phyloP scores from a whole-genome alignment of 2,113 vertebrate species.

The Corvus hawaiiensis region DNA sequence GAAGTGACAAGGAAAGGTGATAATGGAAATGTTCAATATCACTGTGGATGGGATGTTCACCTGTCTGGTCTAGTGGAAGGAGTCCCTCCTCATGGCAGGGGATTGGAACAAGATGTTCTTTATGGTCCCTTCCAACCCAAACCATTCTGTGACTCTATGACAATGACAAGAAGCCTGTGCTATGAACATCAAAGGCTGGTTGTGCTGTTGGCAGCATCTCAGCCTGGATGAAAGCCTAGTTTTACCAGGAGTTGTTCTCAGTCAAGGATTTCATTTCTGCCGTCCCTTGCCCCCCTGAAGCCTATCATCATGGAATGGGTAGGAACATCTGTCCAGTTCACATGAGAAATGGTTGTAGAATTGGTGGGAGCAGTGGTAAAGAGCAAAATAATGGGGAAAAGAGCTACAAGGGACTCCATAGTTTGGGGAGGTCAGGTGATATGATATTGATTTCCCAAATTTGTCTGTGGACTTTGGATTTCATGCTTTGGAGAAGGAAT shows the following conservation, averaged over 20 bases:
- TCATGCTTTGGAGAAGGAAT: neutral
- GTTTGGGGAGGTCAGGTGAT: neutral
- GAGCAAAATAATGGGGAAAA: neutral
- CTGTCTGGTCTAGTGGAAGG: too few relatives aligned
- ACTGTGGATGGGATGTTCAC: too few relatives aligned
- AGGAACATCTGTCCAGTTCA: accelerated
- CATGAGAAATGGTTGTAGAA: neutral
- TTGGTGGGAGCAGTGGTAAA: neutral
- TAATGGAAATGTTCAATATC: too few relatives aligned
- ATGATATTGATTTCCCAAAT: accelerated
- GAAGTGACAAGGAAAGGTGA: too few relatives aligned
- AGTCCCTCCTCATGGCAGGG: too few relatives aligned
- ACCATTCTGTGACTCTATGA: neutral
- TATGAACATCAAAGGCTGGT: neutral
- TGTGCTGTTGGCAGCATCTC: too few relatives aligned
- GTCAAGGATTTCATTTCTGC: neutral
- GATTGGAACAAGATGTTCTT: too few relatives aligned
- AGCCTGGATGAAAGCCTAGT: too few relatives aligned
- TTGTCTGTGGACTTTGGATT: neutral
- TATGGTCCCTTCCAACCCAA: too few relatives aligned
- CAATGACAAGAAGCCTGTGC: neutral
- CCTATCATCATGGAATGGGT: neutral
- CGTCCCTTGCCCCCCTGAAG: neutral
- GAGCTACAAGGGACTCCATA: neutral
- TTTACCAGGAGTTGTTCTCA: neutral